phyloP scores from a whole-genome alignment of 1,140 invertebrate genomes.

The Anoplolepis gracilipes region DNA sequence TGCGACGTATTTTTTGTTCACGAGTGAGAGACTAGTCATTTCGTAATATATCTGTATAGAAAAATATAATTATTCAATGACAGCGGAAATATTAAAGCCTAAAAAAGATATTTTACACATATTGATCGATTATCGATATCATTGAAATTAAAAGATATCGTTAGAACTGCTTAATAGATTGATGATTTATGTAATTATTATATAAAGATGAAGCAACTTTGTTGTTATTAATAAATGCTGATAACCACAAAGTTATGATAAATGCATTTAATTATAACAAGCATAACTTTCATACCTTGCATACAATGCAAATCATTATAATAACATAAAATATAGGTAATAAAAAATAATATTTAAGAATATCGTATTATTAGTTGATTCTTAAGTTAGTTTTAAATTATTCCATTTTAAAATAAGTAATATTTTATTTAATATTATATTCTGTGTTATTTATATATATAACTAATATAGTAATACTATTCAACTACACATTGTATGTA shows the following conservation, averaged over 20 bases:
- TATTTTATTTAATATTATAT: conserved; percentile 8
- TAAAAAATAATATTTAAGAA: conserved; percentile 7
- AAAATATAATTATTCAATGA: background rate
- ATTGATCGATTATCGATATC: background rate
- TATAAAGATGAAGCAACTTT: background rate
- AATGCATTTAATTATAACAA: background rate
- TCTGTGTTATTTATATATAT: background rate
- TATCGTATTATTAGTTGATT: conserved; percentile 41
- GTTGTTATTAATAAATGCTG: background rate
- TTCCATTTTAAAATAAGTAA: background rate
- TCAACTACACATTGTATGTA: background rate
- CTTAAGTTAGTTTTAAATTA: background rate
- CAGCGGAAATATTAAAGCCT: background rate
- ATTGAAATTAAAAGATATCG: background rate
- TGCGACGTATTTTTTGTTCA: conserved; percentile 19
- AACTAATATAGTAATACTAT: conserved; percentile 11
- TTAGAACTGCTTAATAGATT: conserved; percentile 12
- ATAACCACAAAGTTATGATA: background rate
- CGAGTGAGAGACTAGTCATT: conserved; percentile 52
- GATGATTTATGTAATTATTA: background rate
- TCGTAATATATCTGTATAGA: background rate
- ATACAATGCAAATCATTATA: background rate
- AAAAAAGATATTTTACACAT: background rate
- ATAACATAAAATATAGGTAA: background rate
- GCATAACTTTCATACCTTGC: background rate